These are phyloP conservation scores for Cheilinus undulatus DNA, from an alignment of 2,113 vertebrate genomes.

Conservation along the genomic window DNA sequence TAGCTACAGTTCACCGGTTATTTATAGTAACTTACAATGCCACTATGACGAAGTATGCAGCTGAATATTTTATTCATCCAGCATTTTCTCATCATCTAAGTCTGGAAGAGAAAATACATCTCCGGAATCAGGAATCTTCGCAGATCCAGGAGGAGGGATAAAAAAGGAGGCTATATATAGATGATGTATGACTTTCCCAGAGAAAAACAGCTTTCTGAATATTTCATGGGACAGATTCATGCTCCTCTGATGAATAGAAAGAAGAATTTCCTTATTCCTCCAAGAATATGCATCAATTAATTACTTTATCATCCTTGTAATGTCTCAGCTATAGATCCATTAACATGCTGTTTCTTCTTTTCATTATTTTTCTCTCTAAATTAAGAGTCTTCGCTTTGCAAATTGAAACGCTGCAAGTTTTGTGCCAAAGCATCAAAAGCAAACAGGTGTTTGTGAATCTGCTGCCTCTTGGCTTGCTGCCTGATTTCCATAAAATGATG, in stretches of 20 bases:
- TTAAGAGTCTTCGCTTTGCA: constrained; percentile 23
- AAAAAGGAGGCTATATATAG: constrained; percentile 80
- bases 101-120: constrained; percentile 37
- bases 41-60: constrained; percentile 58
- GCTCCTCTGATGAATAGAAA: constrained; percentile 52
- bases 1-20: constrained; percentile 51
- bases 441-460: constrained; percentile 75
- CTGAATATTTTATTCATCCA: constrained; percentile 69
- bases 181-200: constrained; percentile 65
- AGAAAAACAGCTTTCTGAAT: constrained; percentile 75
- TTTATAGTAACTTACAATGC: constrained; percentile 43
- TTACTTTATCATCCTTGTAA: constrained; percentile 37
- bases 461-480: constrained; percentile 52
- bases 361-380: background rate
- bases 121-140: constrained; percentile 66
- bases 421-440: constrained; percentile 65
- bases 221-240: constrained; percentile 69
- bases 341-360: constrained; percentile 7
- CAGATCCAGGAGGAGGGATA: constrained; percentile 70
- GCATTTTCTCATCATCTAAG: constrained; percentile 60
- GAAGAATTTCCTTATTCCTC: constrained; percentile 46
- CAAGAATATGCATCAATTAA: constrained; percentile 51
- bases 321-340: constrained; percentile 30
- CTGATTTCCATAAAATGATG: constrained; percentile 75
- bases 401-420: constrained; percentile 31